Evolutionary conservation across 2,797 vertebrate species (phyloP).

Genomic region (Pogoniulus pusillus): DNA sequence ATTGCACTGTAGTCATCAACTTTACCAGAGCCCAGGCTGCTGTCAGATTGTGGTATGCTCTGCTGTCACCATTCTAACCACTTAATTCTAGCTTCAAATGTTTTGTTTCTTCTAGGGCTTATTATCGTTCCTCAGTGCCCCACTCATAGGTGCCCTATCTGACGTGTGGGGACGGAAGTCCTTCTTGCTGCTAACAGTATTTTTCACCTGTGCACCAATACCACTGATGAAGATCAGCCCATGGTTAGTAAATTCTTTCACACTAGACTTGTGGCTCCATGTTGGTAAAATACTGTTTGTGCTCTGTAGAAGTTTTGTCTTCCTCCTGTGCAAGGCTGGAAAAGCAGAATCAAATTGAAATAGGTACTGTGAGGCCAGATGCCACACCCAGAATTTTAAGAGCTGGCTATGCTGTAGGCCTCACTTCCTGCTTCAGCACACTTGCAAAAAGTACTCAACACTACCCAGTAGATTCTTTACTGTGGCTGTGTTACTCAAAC

Average conservation of each 20-base stretch:
- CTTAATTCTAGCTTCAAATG: neutral
- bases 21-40: fast-evolving
- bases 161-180: constrained; percentile 90
- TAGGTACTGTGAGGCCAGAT: neutral
- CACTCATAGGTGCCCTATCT: constrained; percentile 87
- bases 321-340: neutral
- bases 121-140: constrained; percentile 86
- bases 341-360: neutral
- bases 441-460: fast-evolving
- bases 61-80: fast-evolving
- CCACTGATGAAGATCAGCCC: constrained; percentile 90
- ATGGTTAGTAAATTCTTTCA: constrained; percentile 74
- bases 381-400: neutral
- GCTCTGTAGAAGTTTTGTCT: neutral
- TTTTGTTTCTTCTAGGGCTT: constrained; percentile 76
- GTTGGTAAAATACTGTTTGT: neutral
- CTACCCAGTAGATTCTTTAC: neutral
- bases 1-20: too few relatives aligned
- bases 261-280: neutral
- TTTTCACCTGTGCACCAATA: constrained; percentile 89
- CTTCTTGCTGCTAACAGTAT: constrained; percentile 87
- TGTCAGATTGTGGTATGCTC: neutral
- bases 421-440: neutral
- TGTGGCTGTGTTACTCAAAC: neutral
- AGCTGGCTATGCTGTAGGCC: neutral